A percentile compares a stretch with the other conserved stretches of the same genome.
phyloP scores from a whole-genome alignment of 2,113 vertebrate species.

The Oceanites oceanicus region DNA sequence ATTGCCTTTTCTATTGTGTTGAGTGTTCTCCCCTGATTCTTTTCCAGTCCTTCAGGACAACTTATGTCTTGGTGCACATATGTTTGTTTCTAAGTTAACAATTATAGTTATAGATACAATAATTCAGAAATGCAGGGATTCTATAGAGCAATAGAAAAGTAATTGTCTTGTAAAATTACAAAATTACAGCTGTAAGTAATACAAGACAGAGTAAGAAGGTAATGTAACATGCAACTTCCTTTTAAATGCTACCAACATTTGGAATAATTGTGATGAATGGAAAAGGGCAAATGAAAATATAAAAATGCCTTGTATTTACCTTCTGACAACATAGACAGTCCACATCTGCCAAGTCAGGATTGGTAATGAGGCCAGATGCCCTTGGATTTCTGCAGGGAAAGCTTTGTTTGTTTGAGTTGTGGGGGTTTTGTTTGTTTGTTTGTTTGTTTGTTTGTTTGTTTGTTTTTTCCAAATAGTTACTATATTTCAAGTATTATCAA shows the following conservation, averaged over 20 bases:
- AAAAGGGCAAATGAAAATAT: background rate
- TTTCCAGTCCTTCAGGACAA: background rate
- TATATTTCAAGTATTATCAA: background rate
- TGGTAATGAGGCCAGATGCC: background rate
- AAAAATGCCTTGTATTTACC: background rate
- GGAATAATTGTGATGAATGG: background rate
- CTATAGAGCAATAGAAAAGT: background rate
- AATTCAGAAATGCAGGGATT: background rate
- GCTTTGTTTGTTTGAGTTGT: background rate
- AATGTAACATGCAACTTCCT: background rate
- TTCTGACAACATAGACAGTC: background rate
- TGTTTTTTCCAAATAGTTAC: background rate
- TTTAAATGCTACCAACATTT: background rate
- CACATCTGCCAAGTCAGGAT: background rate
- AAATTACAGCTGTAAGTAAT: background rate
- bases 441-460: background rate
- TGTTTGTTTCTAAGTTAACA: background rate
- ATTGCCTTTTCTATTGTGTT: background rate
- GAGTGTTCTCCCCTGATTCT: background rate
- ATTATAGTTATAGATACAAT: background rate
- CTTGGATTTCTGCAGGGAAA: background rate
- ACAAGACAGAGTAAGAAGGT: background rate
- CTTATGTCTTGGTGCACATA: background rate
- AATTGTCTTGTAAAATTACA: background rate
- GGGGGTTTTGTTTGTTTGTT: too few species aligned